Base-by-base conservation (phyloP, 1,140 invertebrate species). In the Eumaeus atala region DNA sequence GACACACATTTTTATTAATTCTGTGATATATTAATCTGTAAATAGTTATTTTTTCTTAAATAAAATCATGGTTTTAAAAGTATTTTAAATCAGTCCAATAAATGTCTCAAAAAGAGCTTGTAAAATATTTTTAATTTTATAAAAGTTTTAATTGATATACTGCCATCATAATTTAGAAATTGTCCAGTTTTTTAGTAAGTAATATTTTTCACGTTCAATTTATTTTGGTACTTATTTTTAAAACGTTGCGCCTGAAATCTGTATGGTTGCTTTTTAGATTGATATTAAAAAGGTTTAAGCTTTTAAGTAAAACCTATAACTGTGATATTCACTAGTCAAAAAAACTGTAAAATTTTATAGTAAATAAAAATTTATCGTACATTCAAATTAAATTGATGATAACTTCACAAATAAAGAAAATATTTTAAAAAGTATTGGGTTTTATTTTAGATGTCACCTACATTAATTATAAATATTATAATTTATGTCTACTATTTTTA, bases 321-420 rank as follows among this genome's bases (percentile, higher is more conserved):
- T 80, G 75, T 77, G 78, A 83, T 79, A 75, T 69, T 65, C 49
- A 51, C 52, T 58, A 61, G 44, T 61, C 48, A 53, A 63, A 74
- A 84, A 84, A 83, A 81, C 81, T 67, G 74, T 67, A 78, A 77
- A 84, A 83, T 75, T 74, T 42, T 54, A 67, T 65, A 56, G 54
- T 72, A 60, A 54, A 67, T 62, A 72, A 77, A 82, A 85, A 83
- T 77, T 82, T 77, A 81, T 66, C 72, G 79, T 85, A 71, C 63
- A n/a, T n/a, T n/a, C n/a, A 60, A 59, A 67, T 54, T 56, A 69
- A 68, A 72, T 65, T 63, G 68, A 70, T 59, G 68, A 68, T 63
- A 77, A 81, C 81, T 79, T 79, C 18, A 81, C 69, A 77, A 81
- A 81, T 82, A 79, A 74, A 81, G 77, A 72, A 77, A 80, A 84